phyloP scores from a whole-genome alignment of 1,140 invertebrate genomes.

The Nautilus pompilius region DNA sequence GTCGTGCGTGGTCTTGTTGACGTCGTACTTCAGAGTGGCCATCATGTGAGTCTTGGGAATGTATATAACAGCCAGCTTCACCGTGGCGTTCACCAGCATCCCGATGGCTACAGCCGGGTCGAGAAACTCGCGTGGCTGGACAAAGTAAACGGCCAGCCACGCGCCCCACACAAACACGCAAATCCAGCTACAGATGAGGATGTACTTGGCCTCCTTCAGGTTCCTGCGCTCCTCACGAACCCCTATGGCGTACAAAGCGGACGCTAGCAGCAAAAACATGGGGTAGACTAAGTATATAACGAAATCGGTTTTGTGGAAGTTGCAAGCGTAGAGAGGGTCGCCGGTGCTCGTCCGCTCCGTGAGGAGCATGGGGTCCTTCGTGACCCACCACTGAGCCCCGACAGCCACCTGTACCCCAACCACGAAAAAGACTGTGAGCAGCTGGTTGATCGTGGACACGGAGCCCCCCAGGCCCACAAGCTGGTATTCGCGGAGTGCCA shows the following conservation, averaged over 20 bases:
- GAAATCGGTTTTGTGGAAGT: constrained; percentile 33
- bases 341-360: constrained; percentile 4
- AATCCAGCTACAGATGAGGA: constrained; percentile 58
- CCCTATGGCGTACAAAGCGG: constrained; percentile 59
- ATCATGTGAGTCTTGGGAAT: constrained; percentile 64
- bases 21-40: constrained; percentile 46
- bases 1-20: constrained; percentile 23
- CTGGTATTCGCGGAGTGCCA: constrained; percentile 62
- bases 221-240: constrained; percentile 61
- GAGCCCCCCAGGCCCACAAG: constrained; percentile 62
- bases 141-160: constrained; percentile 60
- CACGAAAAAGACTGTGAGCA: constrained; percentile 60
- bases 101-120: constrained; percentile 63
- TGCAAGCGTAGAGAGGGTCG: constrained; percentile 25
- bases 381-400: constrained; percentile 31
- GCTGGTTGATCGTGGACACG: constrained; percentile 63
- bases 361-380: constrained; percentile 17
- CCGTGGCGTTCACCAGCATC: constrained; percentile 59
- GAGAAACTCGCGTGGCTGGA: constrained; percentile 53
- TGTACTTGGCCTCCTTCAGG: constrained; percentile 63
- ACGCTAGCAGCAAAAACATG: constrained; percentile 59
- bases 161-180: constrained; percentile 58
- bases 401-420: constrained; percentile 50
- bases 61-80: constrained; percentile 60
- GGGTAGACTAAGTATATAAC: constrained; percentile 57